Percentiles rank a stretch among this genome's conserved stretches.
Conservation (phyloP, 2,797 vertebrate species). For the Syngnathus rostellatus region DNA sequence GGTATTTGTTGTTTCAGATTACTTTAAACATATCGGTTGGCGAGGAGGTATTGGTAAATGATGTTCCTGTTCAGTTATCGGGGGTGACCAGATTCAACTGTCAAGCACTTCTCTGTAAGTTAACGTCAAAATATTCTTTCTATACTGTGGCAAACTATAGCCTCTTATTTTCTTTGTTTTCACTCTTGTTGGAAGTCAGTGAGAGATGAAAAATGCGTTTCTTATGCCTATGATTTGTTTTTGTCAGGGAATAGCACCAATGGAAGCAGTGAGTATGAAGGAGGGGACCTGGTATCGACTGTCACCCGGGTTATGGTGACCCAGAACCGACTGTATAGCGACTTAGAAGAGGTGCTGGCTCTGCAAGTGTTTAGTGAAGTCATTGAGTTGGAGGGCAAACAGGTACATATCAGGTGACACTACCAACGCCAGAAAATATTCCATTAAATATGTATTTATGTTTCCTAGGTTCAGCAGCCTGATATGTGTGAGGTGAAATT, state of each 20-base stretch:
- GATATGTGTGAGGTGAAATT: slow-evolving; percentile 85
- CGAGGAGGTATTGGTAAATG: slow-evolving; percentile 80
- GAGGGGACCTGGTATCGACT: slow-evolving; percentile 70
- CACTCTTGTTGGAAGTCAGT: too few relatives aligned
- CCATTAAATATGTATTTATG: slow-evolving; percentile 4
- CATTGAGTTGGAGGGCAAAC: slow-evolving; percentile 80
- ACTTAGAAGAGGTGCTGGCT: slow-evolving; percentile 71
- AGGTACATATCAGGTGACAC: slow-evolving; percentile 58
- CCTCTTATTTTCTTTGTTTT: too few relatives aligned
- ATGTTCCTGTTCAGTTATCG: slow-evolving; percentile 77
- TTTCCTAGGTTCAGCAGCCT: slow-evolving; percentile 80
- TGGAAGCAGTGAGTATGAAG: slow-evolving; percentile 56
- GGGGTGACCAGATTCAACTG: slow-evolving; percentile 82
- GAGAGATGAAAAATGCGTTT: too few relatives aligned
- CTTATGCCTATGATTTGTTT: background rate
- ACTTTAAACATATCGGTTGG: slow-evolving; percentile 65
- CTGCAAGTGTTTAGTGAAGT: slow-evolving; percentile 85
- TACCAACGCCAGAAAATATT: too few relatives aligned
- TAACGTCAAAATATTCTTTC: background rate
- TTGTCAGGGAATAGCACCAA: slow-evolving; percentile 70
- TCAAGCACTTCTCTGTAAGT: slow-evolving; percentile 83
- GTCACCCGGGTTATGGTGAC: slow-evolving; percentile 84
- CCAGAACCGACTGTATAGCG: slow-evolving; percentile 76
- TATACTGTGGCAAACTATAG: too few relatives aligned
- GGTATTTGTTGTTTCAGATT: slow-evolving; percentile 46